These are phyloP conservation scores for Blennius ocellaris DNA, from an alignment of 2,113 vertebrate species.

Conservation along the genomic window DNA sequence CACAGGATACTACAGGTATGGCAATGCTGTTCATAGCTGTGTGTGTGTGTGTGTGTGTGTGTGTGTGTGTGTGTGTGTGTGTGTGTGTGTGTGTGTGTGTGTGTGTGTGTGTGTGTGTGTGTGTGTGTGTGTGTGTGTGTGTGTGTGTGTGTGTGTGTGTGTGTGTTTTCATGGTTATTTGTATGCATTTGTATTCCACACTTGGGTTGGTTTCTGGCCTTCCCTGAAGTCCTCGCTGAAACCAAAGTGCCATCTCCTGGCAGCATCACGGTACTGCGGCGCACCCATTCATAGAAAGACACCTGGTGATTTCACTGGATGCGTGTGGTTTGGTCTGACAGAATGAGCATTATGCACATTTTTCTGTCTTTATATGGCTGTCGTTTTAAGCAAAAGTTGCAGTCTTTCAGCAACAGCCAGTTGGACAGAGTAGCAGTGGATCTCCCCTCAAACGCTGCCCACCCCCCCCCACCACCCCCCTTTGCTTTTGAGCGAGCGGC, in stretches of 20 bases:
- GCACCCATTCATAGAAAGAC: slow-evolving; percentile 36
- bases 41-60: slow-evolving; percentile 45
- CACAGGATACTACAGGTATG: slow-evolving; percentile 33
- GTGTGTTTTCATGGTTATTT: slow-evolving; percentile 48
- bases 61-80: slow-evolving; percentile 48
- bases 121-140: slow-evolving; percentile 48
- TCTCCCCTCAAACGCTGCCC: slow-evolving; percentile 52
- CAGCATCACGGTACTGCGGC: slow-evolving; percentile 48
- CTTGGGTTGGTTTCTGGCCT: slow-evolving; percentile 37
- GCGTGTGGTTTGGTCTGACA: slow-evolving; percentile 48
- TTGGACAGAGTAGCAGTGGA: slow-evolving; percentile 66
- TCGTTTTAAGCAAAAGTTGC: slow-evolving; percentile 48
- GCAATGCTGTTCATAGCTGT: slow-evolving; percentile 7
- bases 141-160: slow-evolving; percentile 43
- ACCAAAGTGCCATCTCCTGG: slow-evolving; percentile 87
- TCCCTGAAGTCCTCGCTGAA: slow-evolving; percentile 66
- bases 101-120: slow-evolving; percentile 48
- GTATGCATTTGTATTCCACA: slow-evolving; percentile 55
- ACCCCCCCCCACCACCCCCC: background rate
- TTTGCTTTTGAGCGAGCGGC: slow-evolving; percentile 52
- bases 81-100: slow-evolving; percentile 48
- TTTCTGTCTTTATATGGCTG: slow-evolving; percentile 56
- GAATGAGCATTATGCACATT: slow-evolving; percentile 68
- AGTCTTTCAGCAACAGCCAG: slow-evolving; percentile 76
- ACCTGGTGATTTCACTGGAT: slow-evolving; percentile 60